phyloP scores from a whole-genome alignment of 2,113 vertebrate species.

The Triplophysa dalaica region DNA sequence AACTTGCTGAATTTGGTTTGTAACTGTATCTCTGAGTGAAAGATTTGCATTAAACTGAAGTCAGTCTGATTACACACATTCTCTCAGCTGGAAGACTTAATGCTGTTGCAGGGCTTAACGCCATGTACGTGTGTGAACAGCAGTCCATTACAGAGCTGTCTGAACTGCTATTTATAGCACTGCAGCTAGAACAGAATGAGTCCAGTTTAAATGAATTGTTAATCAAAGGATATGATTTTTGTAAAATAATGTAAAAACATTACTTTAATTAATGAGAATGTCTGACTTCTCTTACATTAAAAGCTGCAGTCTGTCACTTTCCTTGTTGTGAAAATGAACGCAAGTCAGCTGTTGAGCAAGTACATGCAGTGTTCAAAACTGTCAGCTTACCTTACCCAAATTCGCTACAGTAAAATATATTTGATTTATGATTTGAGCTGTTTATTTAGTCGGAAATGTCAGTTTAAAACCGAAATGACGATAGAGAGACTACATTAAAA shows the following conservation, averaged over 20 bases:
- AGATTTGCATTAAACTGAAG: constrained; percentile 10
- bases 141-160: neutral
- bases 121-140: constrained; percentile 12
- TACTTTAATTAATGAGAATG: neutral
- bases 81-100: constrained; percentile 1
- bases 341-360: too few relatives aligned
- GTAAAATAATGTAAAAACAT: too few relatives aligned
- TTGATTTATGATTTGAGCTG: too few relatives aligned
- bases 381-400: too few relatives aligned
- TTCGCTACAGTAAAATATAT: too few relatives aligned
- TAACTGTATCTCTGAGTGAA: neutral
- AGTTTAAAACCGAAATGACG: too few relatives aligned
- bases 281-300: neutral
- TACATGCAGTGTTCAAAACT: too few relatives aligned
- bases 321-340: too few relatives aligned
- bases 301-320: too few relatives aligned
- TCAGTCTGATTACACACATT: neutral
- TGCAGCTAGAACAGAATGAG: constrained; percentile 2
- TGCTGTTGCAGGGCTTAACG: neutral
- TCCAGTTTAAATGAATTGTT: constrained; percentile 1
- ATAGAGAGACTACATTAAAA: too few relatives aligned
- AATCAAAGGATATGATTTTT: neutral
- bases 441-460: too few relatives aligned
- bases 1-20: too few relatives aligned
- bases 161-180: constrained; percentile 13